phyloP scores from a whole-genome alignment of 2,113 vertebrate genomes.

The Progne subis region DNA sequence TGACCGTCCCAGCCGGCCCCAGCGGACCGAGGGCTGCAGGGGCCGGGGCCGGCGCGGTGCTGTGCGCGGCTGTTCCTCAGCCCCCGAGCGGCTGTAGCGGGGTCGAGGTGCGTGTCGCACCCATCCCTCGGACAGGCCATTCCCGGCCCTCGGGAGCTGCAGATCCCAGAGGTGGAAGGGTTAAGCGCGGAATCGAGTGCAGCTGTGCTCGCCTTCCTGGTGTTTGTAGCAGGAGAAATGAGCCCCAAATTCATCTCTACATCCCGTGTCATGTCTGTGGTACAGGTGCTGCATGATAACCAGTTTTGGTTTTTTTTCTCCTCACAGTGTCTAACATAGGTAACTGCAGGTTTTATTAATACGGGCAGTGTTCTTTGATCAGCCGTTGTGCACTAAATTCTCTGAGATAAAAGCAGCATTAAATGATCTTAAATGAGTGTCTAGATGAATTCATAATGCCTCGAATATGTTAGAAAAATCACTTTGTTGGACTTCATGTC shows the following conservation, averaged over 20 bases:
- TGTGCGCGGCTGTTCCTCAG: background rate
- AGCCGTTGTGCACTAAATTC: background rate
- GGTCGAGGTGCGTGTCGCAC: rapidly evolving
- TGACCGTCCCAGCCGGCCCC: background rate
- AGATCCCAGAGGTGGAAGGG: rapidly evolving
- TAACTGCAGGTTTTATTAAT: background rate
- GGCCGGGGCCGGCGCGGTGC: background rate
- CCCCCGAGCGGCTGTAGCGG: background rate
- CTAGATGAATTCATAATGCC: background rate
- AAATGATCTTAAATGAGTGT: background rate
- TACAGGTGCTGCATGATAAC: rapidly evolving
- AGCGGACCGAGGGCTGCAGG: background rate
- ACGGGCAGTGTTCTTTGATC: background rate
- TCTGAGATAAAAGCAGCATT: background rate
- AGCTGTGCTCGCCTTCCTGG: background rate
- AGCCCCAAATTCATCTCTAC: rapidly evolving
- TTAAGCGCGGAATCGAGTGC: rapidly evolving
- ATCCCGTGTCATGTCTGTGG: rapidly evolving
- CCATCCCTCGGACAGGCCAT: too few species aligned
- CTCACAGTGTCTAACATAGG: rapidly evolving
- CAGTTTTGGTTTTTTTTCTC: background rate
- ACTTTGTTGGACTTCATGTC: background rate
- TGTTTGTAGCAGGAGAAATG: background rate
- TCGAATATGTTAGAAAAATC: background rate
- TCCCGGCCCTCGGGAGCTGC: background rate